Evolutionary conservation across 2,113 vertebrate genomes (phyloP).

Genomic region (Passer montanus): DNA sequence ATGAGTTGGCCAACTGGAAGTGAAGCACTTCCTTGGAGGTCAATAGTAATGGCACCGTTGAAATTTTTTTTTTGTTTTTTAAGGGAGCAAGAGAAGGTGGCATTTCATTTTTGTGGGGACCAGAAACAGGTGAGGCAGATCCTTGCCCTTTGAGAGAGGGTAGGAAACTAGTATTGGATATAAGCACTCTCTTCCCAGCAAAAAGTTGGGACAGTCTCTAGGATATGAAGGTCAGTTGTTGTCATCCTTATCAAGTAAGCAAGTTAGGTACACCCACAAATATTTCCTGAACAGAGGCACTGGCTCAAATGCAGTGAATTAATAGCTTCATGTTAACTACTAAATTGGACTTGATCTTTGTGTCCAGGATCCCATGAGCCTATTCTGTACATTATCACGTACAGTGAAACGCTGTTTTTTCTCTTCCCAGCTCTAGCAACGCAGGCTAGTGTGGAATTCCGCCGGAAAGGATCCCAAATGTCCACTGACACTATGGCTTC

Average conservation of each 20-base stretch:
- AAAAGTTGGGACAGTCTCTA: background rate
- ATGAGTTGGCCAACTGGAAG: background rate
- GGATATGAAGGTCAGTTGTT: slow-evolving; percentile 13
- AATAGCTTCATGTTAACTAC: slow-evolving; percentile 68
- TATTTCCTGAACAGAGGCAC: slow-evolving; percentile 68
- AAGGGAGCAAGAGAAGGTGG: background rate
- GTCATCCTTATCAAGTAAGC: slow-evolving; percentile 5
- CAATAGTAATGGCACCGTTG: background rate
- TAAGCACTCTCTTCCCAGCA: background rate
- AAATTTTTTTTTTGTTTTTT: background rate
- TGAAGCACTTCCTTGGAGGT: background rate
- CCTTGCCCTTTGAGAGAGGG: background rate
- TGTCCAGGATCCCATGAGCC: slow-evolving; percentile 89
- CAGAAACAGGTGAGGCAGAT: background rate
- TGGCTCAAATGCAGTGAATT: slow-evolving; percentile 65
- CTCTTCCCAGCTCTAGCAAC: slow-evolving; percentile 87
- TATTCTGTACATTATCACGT: slow-evolving; percentile 22
- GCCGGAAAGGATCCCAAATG: slow-evolving; percentile 93
- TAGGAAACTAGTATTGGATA: background rate
- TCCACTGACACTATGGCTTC: slow-evolving; percentile 94
- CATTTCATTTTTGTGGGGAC: background rate
- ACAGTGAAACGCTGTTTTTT: slow-evolving; percentile 65
- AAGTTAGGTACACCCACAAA: slow-evolving; percentile 44
- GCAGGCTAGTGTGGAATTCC: slow-evolving; percentile 89
- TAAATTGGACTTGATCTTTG: slow-evolving; percentile 87